Evolutionary conservation across 1,140 invertebrate species (phyloP), one percentile per base, ranked within the genome.

Genomic region (Rhagoletis pomonella): DNA sequence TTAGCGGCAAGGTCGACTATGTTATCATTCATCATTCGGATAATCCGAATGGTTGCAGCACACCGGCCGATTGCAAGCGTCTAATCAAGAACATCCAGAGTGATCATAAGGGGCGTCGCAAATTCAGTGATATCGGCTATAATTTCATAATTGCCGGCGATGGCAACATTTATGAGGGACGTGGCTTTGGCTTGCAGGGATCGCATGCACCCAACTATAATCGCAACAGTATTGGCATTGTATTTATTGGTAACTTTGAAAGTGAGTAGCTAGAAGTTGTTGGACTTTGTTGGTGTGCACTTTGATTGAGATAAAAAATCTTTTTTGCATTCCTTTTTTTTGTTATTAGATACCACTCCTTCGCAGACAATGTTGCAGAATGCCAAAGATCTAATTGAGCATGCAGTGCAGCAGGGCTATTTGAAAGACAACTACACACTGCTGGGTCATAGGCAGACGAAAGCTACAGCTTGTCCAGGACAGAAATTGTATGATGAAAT

Each of bases 11-110:
- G 6, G 95, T 97, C 0, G 94, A 95, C 3, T 96, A 95, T 88
- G 96, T 97, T 2, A 96, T 97, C 87, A 96, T 97, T 67, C 96
- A 97, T 92, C 97, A 97, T 89, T 96, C 96, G 1, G 95, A 95
- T 87, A 94, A 92, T 69, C 95, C 95, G 4, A 90, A 92, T 5
- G 97, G 96, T 88, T 91, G 93, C 67, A 88, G 55, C 42, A 95
- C 89, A 87, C 88, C 90, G 12, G 88, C 89, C 0, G 93, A 95
- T 81, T 96, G 95, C 89, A 90, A 92, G 14, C 88, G 91, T n/a
- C 93, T 95, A 65, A 95, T 96, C 94, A 93, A 94, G 87, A 90
- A 88, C 81, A 95, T 96, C 91, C 95, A 96, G 88, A 89, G 94
- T 86, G 93, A 93, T 87, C 95, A 96, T 89, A 94, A 95, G 92